Evolutionary conservation across 2,888 invertebrate genomes (phyloP).

Genomic region (Cylloceria caligata): DNA sequence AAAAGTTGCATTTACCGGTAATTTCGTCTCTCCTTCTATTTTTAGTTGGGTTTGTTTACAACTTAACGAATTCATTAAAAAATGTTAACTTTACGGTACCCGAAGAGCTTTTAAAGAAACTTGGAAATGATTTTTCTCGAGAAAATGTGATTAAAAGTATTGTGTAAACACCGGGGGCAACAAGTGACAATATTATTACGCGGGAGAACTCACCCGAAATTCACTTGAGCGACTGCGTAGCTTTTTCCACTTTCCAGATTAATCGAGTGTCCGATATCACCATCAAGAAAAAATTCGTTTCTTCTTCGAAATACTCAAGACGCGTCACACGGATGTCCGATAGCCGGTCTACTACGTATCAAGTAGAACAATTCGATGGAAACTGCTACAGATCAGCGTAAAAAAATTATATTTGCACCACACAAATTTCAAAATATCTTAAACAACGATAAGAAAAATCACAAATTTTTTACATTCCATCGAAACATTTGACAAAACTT

Average conservation of each 20-base stretch:
- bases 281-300: slow-evolving; percentile 3
- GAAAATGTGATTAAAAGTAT: neutral
- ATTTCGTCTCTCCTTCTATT: no score
- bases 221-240: slow-evolving; percentile 54
- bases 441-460: neutral
- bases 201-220: slow-evolving; percentile 54
- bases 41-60: no score
- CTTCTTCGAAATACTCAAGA: slow-evolving; percentile 4
- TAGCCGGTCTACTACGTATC: neutral
- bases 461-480: slow-evolving; percentile 11
- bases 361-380: neutral
- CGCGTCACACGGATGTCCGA: slow-evolving; percentile 17
- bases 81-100: no score
- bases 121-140: neutral
- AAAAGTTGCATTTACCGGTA: neutral
- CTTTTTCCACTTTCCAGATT: slow-evolving; percentile 26
- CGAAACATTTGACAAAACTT: no score
- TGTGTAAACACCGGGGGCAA: slow-evolving; percentile 58
- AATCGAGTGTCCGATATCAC: slow-evolving; percentile 14
- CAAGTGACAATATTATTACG: slow-evolving; percentile 49
- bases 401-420: slow-evolving; percentile 15
- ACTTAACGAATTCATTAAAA: no score
- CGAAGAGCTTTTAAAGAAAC: neutral
- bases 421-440: neutral
- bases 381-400: neutral